phyloP scores from a whole-genome alignment of 2,113 vertebrate species.

The Tautogolabrus adspersus region DNA sequence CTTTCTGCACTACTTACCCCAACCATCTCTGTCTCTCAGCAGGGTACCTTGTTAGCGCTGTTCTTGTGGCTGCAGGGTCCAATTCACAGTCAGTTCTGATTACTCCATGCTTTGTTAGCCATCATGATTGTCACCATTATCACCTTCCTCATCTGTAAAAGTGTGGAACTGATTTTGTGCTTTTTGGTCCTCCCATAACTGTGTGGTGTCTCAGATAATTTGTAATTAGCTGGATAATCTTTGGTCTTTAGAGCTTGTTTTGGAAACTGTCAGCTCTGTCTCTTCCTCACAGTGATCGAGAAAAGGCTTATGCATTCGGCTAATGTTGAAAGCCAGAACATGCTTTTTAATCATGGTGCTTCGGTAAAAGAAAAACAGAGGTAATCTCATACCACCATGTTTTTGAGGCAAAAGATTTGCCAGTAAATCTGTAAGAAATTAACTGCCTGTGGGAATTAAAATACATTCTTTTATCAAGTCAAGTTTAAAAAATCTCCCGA shows the following conservation, averaged over 20 bases:
- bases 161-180: conserved; percentile 58
- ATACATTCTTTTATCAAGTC: conserved; percentile 6
- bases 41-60: conserved; percentile 61
- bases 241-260: conserved; percentile 62
- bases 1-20: conserved; percentile 55
- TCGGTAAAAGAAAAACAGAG: neutral
- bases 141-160: conserved; percentile 73
- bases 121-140: conserved; percentile 75
- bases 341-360: conserved; percentile 1
- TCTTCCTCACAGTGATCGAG: conserved; percentile 9
- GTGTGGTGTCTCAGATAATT: conserved; percentile 68
- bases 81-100: conserved; percentile 63
- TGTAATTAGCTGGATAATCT: conserved; percentile 72
- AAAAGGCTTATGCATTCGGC: neutral
- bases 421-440: conserved; percentile 2
- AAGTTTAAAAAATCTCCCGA: conserved; percentile 15
- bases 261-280: conserved; percentile 22
- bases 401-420: conserved; percentile 5
- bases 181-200: conserved; percentile 49
- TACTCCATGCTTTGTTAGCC: conserved; percentile 70
- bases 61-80: conserved; percentile 66
- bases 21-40: conserved; percentile 46
- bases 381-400: conserved; percentile 6
- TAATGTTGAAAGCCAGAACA: neutral
- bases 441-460: conserved; percentile 1